These are phyloP conservation scores for Lophotriccus pileatus DNA, from an alignment of 2,797 vertebrate species.

Conservation along the genomic window DNA sequence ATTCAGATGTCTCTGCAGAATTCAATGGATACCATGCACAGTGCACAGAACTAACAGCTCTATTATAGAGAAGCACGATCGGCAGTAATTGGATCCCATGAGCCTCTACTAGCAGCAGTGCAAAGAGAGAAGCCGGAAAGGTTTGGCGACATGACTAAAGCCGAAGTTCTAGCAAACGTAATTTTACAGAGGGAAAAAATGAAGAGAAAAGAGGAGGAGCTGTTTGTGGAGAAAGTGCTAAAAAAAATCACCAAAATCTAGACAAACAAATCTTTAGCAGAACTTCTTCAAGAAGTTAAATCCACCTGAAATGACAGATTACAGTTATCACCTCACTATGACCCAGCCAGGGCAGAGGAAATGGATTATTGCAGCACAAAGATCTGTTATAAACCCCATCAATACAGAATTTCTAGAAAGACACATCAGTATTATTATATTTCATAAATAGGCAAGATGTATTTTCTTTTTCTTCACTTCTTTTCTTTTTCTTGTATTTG, in stretches of 20 bases:
- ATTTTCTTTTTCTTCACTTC: neutral
- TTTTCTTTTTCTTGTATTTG: neutral
- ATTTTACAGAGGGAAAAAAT: neutral
- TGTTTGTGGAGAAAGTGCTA: neutral
- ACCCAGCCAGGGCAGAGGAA: neutral
- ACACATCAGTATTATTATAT: neutral
- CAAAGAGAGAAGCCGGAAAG: conserved; percentile 31
- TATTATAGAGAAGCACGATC: conserved; percentile 48
- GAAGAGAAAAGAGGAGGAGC: neutral
- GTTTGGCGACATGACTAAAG: neutral
- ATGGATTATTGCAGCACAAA: neutral
- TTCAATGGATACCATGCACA: conserved; percentile 31
- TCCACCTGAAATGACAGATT: neutral
- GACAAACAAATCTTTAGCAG: neutral
- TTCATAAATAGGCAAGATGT: neutral
- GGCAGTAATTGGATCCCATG: conserved; percentile 70
- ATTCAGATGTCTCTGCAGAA: conserved; percentile 53
- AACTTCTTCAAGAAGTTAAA: neutral
- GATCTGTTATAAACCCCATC: neutral
- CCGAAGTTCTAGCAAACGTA: neutral
- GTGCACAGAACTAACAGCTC: conserved; percentile 58
- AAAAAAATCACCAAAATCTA: neutral
- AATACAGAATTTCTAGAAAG: neutral
- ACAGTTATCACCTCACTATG: neutral
- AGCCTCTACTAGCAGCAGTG: conserved; percentile 40